These are phyloP conservation scores for Dysmachus trigonus DNA, from an alignment of 2,888 invertebrate species.

Conservation along the genomic window DNA sequence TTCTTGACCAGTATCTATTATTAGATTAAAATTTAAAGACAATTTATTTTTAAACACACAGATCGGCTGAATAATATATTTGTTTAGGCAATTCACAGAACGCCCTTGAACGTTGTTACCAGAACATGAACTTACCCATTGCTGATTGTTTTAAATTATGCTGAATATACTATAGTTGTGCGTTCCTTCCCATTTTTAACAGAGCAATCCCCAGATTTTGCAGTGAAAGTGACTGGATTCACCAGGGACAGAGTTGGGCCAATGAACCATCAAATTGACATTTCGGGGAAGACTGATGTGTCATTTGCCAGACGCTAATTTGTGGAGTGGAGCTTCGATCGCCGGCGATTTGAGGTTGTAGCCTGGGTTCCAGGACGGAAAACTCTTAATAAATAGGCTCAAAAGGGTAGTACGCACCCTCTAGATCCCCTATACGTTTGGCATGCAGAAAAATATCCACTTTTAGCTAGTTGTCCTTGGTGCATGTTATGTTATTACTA, in stretches of 20 bases:
- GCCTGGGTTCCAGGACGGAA: not conserved
- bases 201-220: not conserved
- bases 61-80: not conserved
- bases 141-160: not conserved
- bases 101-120: not conserved
- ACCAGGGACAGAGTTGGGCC: not conserved
- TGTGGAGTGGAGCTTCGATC: not conserved
- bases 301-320: not conserved
- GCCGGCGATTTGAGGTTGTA: not conserved
- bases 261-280: slow-evolving; percentile 19
- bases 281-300: not conserved
- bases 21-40: slow-evolving; percentile 1
- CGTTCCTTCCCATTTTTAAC: not conserved
- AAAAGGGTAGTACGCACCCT: not conserved
- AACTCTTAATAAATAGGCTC: not conserved
- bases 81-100: not conserved
- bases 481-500: not conserved
- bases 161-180: not conserved
- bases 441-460: not conserved
- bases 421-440: not conserved
- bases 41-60: slow-evolving; percentile 7
- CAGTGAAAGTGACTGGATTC: not conserved
- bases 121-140: slow-evolving; percentile 6
- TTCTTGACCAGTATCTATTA: slow-evolving; percentile 37
- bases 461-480: not conserved